These are phyloP conservation scores for Mizuhopecten yessoensis DNA, from an alignment of 1,140 invertebrate species.

Conservation along the genomic window DNA sequence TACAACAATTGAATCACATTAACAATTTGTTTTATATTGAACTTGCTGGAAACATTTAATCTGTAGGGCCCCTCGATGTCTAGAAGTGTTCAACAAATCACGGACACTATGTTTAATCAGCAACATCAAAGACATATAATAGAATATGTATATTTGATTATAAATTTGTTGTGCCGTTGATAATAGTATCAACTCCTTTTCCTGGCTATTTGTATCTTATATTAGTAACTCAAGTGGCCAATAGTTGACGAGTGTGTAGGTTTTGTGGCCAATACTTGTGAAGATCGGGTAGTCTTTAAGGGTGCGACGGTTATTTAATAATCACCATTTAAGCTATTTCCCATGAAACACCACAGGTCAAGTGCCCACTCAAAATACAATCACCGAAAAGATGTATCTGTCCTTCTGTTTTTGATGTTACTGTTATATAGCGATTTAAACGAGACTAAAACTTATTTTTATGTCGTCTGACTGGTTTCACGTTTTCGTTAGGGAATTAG, in stretches of 20 bases:
- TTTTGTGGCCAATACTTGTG: conserved; percentile 32
- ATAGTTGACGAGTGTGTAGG: not conserved
- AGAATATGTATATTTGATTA: conserved; percentile 40
- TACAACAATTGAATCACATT: conserved; percentile 3
- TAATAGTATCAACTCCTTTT: conserved; percentile 32
- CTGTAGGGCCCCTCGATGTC: conserved; percentile 7
- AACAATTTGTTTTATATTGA: conserved; percentile 40
- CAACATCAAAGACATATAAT: conserved; percentile 29
- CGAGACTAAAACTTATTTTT: not conserved
- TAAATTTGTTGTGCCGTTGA: conserved; percentile 15
- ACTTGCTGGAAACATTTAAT: conserved; percentile 35
- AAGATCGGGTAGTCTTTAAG: not conserved
- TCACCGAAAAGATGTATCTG: not conserved
- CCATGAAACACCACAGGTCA: not conserved
- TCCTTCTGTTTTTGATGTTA: not conserved
- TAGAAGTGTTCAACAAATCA: conserved; percentile 12
- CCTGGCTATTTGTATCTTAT: not conserved
- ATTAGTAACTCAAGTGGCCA: not conserved
- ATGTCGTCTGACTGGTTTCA: not conserved
- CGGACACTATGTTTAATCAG: not conserved
- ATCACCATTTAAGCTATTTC: not conserved
- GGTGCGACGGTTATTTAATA: not conserved
- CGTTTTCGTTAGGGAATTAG: no score
- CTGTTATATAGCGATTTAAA: not conserved
- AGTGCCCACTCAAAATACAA: not conserved